These are phyloP conservation scores for Spea bombifrons DNA, from an alignment of 2,113 vertebrate species.

Conservation along the genomic window DNA sequence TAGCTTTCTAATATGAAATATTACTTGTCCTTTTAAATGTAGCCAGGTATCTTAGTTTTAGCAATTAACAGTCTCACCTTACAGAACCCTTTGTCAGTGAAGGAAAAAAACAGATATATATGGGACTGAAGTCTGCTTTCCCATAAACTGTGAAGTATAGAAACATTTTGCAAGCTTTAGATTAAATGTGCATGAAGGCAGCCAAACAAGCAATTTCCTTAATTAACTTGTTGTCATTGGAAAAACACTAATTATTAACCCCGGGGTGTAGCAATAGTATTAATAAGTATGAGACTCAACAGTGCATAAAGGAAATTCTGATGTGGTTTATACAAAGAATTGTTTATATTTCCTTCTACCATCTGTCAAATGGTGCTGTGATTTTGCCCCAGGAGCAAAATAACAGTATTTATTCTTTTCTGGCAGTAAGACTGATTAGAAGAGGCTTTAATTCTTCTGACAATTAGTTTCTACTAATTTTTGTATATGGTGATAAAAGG, in stretches of 20 bases:
- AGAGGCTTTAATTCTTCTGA: conserved; percentile 24
- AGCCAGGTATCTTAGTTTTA: too few species aligned
- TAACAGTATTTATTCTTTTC: conserved; percentile 4
- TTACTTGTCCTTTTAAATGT: too few species aligned
- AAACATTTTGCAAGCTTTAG: conserved; percentile 10
- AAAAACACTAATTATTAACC: conserved; percentile 33
- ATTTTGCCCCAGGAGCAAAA: conserved; percentile 19
- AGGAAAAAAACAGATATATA: too few species aligned
- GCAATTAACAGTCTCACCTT: too few species aligned
- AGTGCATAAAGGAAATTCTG: conserved; percentile 26
- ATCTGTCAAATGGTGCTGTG: conserved; percentile 29
- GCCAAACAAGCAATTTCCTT: conserved; percentile 34
- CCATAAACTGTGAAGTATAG: neutral
- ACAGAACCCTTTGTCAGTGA: too few species aligned
- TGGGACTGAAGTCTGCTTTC: neutral
- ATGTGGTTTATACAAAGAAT: conserved; percentile 6
- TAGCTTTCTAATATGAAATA: too few species aligned
- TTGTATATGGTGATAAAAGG: too few species aligned
- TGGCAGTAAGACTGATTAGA: conserved; percentile 14
- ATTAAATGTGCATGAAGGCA: conserved; percentile 16
- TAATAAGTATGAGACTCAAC: conserved; percentile 24
- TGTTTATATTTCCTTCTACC: conserved; percentile 17
- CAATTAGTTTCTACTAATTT: neutral
- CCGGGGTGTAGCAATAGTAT: conserved; percentile 34
- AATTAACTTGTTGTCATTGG: conserved; percentile 31